phyloP scores from a whole-genome alignment of 2,797 vertebrate species.

The Aphelocoma californica region DNA sequence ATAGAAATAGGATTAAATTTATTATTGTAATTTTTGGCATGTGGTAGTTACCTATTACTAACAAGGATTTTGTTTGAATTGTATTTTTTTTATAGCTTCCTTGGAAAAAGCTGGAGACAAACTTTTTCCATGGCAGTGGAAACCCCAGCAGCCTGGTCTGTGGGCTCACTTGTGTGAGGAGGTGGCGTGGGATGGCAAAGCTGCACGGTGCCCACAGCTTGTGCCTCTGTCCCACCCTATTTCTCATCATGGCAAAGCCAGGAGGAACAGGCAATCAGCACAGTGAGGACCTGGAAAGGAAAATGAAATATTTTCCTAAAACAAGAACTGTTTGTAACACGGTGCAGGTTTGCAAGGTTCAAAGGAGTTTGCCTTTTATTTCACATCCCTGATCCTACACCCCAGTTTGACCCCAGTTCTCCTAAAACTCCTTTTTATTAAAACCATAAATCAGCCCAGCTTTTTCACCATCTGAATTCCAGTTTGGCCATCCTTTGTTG shows the following conservation, averaged over 20 bases:
- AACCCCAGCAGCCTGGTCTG: not conserved
- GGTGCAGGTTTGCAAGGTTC: not conserved
- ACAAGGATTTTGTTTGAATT: not conserved
- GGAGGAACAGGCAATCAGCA: not conserved
- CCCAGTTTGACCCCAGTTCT: not conserved
- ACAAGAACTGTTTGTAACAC: not conserved
- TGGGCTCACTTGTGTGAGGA: not conserved
- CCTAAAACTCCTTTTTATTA: not conserved
- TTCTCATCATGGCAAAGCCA: not conserved
- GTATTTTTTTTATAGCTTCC: not conserved
- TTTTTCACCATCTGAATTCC: not conserved
- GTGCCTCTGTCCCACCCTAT: not conserved
- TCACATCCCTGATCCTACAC: not conserved
- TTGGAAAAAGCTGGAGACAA: not conserved
- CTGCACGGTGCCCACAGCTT: fast-evolving
- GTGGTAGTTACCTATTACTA: not conserved
- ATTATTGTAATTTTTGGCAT: not conserved
- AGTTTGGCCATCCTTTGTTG: not conserved
- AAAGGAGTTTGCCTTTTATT: not conserved
- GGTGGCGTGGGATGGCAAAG: fast-evolving
- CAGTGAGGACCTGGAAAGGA: not conserved
- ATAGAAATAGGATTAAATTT: not conserved
- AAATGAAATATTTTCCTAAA: not conserved
- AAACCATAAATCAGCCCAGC: not conserved
- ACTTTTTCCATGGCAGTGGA: not conserved